Evolutionary conservation across 2,888 invertebrate species (phyloP), one percentile per base, ranked within the genome.

Genomic region (Argyra leucocephala): DNA sequence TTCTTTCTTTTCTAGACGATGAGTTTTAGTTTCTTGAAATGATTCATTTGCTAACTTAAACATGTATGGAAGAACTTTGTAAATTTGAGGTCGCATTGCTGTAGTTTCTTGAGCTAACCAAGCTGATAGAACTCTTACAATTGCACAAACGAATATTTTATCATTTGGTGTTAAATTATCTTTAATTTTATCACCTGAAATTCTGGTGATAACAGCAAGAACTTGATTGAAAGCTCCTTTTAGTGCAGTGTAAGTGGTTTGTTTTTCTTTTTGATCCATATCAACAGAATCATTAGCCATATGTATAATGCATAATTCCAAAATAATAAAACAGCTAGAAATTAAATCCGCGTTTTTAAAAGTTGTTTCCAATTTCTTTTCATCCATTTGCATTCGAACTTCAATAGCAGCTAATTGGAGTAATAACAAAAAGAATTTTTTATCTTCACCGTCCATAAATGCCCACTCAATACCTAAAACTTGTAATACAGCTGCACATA

Each of bases 41-140:
- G 90, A 89, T 73, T 92, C 90, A 81, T 91, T 92, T 18, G 89
- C 88, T 37, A 92, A 78, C 60, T 87, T 84, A 66, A 94, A 83
- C 75, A 94, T 86, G 76, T 88, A 93, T 10, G 94, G 94, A 48
- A 94, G 80, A 23, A 94, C 80, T 66, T 87, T 85, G 74, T 90
- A 91, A 57, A 94, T 86, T 76, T 91, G 91, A 60, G 88, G 85
- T 37, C 92, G 85, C 88, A 93, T 89, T 0, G 93, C 91, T 1
- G 90, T 88, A 0, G 93, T 92, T 81, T 95, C 94, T 80, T 93
- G 93, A 0, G 92, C 91, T 72, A 95, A 81, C 93, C 93, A 94
- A n/a, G 92, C 87, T 18, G 91, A 88, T 64, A 94, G 79, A 48
- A 93, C 90, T 71, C 94, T 83, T 12, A 94, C 88, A 78, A 90